Conservation (phyloP, 1,140 invertebrate species). For the Drosophila athabasca region DNA sequence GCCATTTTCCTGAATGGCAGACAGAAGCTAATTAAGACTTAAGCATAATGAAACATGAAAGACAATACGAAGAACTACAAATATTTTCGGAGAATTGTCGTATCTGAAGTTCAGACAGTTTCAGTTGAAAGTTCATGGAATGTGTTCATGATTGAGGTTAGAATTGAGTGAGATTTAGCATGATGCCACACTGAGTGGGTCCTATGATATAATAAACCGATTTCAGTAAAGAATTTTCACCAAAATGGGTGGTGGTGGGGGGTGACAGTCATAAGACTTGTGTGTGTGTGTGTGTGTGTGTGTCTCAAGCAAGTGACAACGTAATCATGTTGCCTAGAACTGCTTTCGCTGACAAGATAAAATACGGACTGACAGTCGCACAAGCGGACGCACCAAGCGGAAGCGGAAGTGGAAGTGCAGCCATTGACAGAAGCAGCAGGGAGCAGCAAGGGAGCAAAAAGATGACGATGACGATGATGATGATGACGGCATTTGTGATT, state of each 20-base stretch:
- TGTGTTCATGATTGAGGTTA: not conserved
- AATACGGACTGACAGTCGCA: constrained; percentile 14
- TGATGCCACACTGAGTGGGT: too few relatives aligned
- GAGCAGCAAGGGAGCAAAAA: constrained; percentile 1
- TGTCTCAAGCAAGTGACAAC: constrained; percentile 44
- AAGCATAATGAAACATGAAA: too few relatives aligned
- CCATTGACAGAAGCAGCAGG: constrained; percentile 52
- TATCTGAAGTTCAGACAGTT: too few relatives aligned
- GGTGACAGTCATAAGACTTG: not conserved
- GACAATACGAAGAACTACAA: not conserved
- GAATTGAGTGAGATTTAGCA: too few relatives aligned
- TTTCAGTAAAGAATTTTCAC: too few relatives aligned
- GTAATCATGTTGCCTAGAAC: constrained; percentile 57
- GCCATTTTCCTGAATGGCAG: constrained; percentile 21
- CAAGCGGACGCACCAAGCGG: constrained; percentile 32
- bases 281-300: constrained; percentile 10
- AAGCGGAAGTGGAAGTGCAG: constrained; percentile 77
- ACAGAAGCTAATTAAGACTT: constrained; percentile 26
- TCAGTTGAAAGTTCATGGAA: too few relatives aligned
- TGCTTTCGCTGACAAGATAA: constrained; percentile 55
- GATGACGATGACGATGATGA: constrained; percentile 46
- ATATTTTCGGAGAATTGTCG: not conserved
- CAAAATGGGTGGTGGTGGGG: not conserved
- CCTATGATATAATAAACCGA: too few relatives aligned
- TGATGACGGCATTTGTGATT: constrained; percentile 20